Conservation (phyloP, 2,888 invertebrate species). For the Alcis repandata region DNA sequence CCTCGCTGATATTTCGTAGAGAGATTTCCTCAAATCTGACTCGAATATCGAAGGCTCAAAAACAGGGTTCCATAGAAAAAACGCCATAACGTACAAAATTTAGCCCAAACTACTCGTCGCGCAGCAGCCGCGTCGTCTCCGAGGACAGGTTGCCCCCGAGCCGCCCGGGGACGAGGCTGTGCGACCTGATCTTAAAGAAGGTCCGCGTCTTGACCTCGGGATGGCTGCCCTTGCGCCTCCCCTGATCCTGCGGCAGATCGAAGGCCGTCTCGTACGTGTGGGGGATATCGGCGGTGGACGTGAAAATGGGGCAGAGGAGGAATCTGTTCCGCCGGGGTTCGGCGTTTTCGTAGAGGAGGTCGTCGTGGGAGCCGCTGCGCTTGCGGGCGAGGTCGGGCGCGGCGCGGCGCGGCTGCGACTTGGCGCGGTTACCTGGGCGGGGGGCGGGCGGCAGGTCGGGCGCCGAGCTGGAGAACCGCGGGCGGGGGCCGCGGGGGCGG, state of each 20-base stretch:
- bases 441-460: constrained; percentile 78
- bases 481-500: constrained; percentile 78
- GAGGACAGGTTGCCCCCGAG: constrained; percentile 62
- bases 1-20: constrained; percentile 14
- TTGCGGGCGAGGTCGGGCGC: constrained; percentile 59
- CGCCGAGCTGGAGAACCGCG: constrained; percentile 87
- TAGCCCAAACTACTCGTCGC: constrained; percentile 65
- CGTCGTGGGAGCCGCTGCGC: constrained; percentile 76
- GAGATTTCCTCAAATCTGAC: constrained; percentile 22
- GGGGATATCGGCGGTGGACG: constrained; percentile 71
- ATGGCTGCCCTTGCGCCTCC: constrained; percentile 59
- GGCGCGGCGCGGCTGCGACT: constrained; percentile 56
- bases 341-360: constrained; percentile 65
- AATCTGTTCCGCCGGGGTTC: constrained; percentile 64
- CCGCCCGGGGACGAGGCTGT: constrained; percentile 71
- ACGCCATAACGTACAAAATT: constrained; percentile 23
- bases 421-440: constrained; percentile 63
- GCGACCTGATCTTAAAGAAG: constrained; percentile 73
- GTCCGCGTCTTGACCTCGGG: constrained; percentile 62
- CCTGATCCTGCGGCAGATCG: constrained; percentile 60
- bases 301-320: constrained; percentile 88
- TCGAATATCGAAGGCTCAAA: constrained; percentile 13
- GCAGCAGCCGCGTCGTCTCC: constrained; percentile 72
- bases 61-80: neutral
- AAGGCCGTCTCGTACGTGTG: constrained; percentile 87